These are phyloP conservation scores for Bombus fervidus DNA, from an alignment of 1,140 invertebrate species.

Conservation along the genomic window DNA sequence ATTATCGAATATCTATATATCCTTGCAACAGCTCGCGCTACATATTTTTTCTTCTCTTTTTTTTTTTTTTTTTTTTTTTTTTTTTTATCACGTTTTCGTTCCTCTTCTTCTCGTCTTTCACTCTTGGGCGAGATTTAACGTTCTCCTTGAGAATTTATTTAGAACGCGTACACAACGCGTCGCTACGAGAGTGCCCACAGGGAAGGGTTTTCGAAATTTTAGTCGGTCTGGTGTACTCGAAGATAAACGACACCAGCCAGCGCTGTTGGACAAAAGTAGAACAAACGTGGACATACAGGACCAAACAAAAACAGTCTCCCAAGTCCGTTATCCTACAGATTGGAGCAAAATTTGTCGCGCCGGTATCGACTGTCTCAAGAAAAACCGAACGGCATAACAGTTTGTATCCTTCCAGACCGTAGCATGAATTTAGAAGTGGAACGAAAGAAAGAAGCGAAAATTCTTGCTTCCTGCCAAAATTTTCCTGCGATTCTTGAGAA, in stretches of 20 bases:
- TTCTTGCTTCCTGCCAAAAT: too few species aligned
- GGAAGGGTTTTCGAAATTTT: too few species aligned
- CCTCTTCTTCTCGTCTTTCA: not conserved
- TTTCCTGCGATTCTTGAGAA: too few species aligned
- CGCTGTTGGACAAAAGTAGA: not conserved
- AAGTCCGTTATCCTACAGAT: constrained; percentile 16
- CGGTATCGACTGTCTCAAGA: not conserved
- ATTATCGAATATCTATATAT: constrained; percentile 54
- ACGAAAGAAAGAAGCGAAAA: not conserved
- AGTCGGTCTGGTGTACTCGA: too few species aligned
- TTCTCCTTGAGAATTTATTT: not conserved
- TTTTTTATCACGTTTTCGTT: not conserved
- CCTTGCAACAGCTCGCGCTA: not conserved
- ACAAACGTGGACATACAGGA: constrained; percentile 21
- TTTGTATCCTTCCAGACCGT: not conserved
- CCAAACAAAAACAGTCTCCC: constrained; percentile 47
- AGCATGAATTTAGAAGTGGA: not conserved
- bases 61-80: not conserved
- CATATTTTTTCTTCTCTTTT: not conserved
- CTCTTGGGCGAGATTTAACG: not conserved
- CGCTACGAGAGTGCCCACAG: too few species aligned
- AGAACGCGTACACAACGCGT: not conserved
- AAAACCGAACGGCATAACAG: not conserved
- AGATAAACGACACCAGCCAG: too few species aligned
- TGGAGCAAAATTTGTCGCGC: not conserved